phyloP scores from a whole-genome alignment of 2,113 vertebrate species.

The Promerops cafer region DNA sequence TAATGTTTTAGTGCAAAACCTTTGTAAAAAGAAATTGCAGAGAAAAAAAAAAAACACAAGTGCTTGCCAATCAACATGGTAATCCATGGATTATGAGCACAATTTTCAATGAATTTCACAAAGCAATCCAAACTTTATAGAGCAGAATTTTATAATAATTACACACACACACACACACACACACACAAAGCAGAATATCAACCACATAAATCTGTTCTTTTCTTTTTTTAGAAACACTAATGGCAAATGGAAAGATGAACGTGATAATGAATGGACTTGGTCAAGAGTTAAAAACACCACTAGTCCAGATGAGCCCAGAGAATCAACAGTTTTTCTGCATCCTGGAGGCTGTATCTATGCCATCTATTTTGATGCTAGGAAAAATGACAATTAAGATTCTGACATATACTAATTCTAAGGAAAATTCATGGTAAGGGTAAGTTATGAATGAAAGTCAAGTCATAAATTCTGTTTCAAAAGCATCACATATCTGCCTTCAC shows the following conservation, averaged over 20 bases:
- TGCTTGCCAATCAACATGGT: background rate
- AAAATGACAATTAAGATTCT: background rate
- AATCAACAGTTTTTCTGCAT: background rate
- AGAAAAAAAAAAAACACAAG: background rate
- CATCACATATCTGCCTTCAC: background rate
- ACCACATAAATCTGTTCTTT: background rate
- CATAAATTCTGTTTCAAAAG: background rate
- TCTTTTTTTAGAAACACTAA: background rate
- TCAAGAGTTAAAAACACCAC: background rate
- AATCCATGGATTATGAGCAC: background rate
- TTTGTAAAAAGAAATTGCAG: background rate
- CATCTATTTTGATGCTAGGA: background rate
- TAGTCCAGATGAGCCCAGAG: background rate
- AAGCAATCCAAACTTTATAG: background rate
- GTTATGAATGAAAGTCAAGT: background rate
- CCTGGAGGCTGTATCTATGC: background rate
- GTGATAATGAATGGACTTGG: fast-evolving
- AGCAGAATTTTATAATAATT: background rate
- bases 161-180: too few species aligned
- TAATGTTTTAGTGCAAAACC: background rate
- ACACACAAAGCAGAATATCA: too few species aligned
- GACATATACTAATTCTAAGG: background rate
- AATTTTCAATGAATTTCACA: background rate
- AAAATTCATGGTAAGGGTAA: background rate
- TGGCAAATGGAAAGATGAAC: background rate